Percentiles rank a stretch among this genome's conserved stretches.
phyloP scores from a whole-genome alignment of 2,113 vertebrate species.

The Lanius collurio region DNA sequence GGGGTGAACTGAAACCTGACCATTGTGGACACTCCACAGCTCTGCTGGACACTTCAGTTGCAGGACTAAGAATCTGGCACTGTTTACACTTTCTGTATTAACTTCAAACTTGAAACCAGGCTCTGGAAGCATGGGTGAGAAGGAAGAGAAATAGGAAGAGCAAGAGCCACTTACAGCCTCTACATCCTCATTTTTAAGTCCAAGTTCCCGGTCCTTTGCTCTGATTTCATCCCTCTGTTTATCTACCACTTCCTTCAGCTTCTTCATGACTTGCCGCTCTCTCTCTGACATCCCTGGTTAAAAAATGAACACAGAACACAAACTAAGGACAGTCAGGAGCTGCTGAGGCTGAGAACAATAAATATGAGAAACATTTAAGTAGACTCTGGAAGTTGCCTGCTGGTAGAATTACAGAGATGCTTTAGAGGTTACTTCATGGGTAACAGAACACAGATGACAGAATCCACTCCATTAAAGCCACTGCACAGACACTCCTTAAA shows the following conservation, averaged over 20 bases:
- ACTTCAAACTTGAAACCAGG: background rate
- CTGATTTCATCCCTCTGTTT: slow-evolving; percentile 91
- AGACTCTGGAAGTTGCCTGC: background rate
- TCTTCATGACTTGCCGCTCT: slow-evolving; percentile 86
- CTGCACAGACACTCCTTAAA: background rate
- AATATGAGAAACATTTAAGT: background rate
- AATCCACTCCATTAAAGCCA: background rate
- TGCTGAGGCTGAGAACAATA: background rate
- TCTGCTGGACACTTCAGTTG: background rate
- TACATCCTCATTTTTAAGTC: slow-evolving; percentile 85
- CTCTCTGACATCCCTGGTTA: slow-evolving; percentile 84
- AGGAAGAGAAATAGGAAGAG: background rate
- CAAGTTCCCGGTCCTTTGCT: slow-evolving; percentile 86
- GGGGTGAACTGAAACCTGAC: background rate
- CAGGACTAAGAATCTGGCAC: background rate
- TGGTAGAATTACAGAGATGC: slow-evolving; percentile 2
- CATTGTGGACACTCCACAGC: background rate
- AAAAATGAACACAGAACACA: background rate
- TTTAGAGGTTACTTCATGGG: background rate
- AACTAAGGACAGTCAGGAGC: background rate
- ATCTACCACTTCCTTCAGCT: slow-evolving; percentile 87
- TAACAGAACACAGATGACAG: background rate
- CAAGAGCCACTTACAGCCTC: slow-evolving; percentile 83
- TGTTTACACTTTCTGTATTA: background rate
- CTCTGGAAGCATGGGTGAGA: background rate